A percentile compares a stretch with the other conserved stretches of the same genome.
These are phyloP conservation scores for Cosmorhoe ocellata DNA, from an alignment of 2,888 invertebrate genomes.

Conservation along the genomic window DNA sequence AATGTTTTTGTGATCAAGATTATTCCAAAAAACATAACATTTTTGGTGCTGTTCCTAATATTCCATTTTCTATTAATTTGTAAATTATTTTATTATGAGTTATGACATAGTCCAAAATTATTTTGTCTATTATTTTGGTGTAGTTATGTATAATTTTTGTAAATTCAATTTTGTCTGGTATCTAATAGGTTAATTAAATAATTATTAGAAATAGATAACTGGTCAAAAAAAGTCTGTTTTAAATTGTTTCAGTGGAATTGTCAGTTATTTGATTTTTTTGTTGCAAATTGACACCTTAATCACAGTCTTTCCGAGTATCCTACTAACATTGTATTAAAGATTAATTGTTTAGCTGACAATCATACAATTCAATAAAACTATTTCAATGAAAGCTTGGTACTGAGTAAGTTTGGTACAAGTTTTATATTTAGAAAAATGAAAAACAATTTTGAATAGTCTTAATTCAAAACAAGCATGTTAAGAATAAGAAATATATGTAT, in stretches of 20 bases:
- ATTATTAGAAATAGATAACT: background rate
- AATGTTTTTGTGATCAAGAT: conserved; percentile 23
- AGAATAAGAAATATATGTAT: conserved; percentile 18
- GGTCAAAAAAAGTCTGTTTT: too few species aligned
- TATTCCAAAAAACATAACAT: conserved; percentile 42
- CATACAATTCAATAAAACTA: too few species aligned
- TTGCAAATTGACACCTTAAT: too few species aligned
- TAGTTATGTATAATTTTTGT: background rate
- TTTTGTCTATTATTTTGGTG: background rate
- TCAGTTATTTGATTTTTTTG: too few species aligned
- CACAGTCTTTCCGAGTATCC: too few species aligned
- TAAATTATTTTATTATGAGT: background rate
- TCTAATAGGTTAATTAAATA: background rate
- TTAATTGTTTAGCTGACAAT: too few species aligned
- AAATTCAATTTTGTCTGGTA: background rate
- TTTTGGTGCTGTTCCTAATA: conserved; percentile 50
- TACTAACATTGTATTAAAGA: too few species aligned
- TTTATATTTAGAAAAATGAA: too few species aligned
- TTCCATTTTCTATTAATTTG: conserved; percentile 11
- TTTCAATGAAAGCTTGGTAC: too few species aligned
- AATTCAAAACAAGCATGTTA: background rate
- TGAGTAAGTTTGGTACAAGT: too few species aligned
- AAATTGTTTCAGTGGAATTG: too few species aligned
- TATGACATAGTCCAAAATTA: background rate
- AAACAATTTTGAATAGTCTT: background rate